Base-by-base conservation (phyloP, 92 coral and sea anemone genomes). In the Epizoanthus ramosus region DNA sequence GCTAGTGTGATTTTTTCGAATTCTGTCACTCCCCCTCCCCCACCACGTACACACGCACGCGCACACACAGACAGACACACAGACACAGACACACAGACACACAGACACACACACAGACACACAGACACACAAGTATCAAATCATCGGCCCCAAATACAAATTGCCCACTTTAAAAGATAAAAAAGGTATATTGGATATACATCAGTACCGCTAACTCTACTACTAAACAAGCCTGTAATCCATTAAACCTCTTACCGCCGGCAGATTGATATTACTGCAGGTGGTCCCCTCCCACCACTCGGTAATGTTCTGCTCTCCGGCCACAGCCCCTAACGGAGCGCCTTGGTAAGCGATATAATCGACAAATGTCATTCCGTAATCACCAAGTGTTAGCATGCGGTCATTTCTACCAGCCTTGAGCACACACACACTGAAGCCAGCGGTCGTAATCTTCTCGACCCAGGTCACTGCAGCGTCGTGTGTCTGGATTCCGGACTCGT, bases 221-320 rank as follows among this genome's bases (percentile, higher is more conserved):
- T 28, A 28, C 31, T 28, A 43, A 7, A 43, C 10, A 43, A 43
- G 9, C 50, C 24, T 61, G 67, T 16, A 8, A 22, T n/a, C n/a
- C n/a, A n/a, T 28, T 6, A 12, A 61, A 9, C 25, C 28, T 21
- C 80, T 1, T 59, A 92, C 95, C 91, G 83, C 57, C 12, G 95
- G 95, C 5, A 92, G 58, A 54, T 21, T 39, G 37, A 89, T 74
- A 19, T 70, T 57, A 64, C 85, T 89, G 75, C 95, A 92, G 3
- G 88, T 87, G 28, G 95, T 92, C 0, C 95, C 95, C 79, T 92
- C 95, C 95, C 95, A 92, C 95, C 95, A 92, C 39, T 83, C 84
- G 9, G 75, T 63, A 5, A 92, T 59, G 52, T 63, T 22, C 90
- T 87, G 91, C 9, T 92, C 91, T 1, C 95, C 95, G 4, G 95